Percentiles rank a stretch among this genome's conserved stretches.
Conservation (phyloP, 1,140 invertebrate species). For the Drosophila sechellia region DNA sequence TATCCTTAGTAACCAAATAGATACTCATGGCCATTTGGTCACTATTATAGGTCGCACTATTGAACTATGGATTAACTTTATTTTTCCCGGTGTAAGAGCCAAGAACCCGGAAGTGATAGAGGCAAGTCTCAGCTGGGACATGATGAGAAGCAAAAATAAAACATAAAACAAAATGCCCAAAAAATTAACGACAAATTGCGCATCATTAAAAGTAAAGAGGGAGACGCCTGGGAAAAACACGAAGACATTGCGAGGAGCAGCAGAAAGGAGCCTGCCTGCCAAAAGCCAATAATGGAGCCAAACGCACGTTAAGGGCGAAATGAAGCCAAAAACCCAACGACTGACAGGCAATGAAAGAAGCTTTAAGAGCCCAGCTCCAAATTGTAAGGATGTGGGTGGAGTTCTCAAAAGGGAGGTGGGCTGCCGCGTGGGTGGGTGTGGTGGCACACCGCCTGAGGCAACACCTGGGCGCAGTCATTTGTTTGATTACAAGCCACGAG, state of each 20-base stretch:
- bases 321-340: conserved; percentile 21
- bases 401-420: not conserved
- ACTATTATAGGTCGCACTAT: too few species aligned
- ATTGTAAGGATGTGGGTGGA: not conserved
- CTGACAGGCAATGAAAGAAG: conserved; percentile 45
- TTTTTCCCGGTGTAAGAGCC: not conserved
- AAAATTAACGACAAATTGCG: conserved; percentile 80
- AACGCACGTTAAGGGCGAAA: conserved; percentile 35
- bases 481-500: conserved; percentile 72
- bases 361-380: conserved; percentile 21
- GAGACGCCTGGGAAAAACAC: not conserved
- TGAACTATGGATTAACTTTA: not conserved
- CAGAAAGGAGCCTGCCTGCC: conserved; percentile 33
- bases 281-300: conserved; percentile 53
- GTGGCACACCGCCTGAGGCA: conserved; percentile 29
- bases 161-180: conserved; percentile 78
- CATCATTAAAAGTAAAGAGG: conserved; percentile 73
- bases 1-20: not conserved
- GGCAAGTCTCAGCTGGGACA: conserved; percentile 55
- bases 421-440: not conserved
- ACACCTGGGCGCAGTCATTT: conserved; percentile 76
- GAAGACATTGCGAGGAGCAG: not conserved
- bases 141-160: conserved; percentile 59
- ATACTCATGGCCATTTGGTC: not conserved
- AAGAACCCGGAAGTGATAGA: conserved; percentile 19